Evolutionary conservation across 2,888 invertebrate species (phyloP).

Genomic region (Zhuqinia jingwanae): DNA sequence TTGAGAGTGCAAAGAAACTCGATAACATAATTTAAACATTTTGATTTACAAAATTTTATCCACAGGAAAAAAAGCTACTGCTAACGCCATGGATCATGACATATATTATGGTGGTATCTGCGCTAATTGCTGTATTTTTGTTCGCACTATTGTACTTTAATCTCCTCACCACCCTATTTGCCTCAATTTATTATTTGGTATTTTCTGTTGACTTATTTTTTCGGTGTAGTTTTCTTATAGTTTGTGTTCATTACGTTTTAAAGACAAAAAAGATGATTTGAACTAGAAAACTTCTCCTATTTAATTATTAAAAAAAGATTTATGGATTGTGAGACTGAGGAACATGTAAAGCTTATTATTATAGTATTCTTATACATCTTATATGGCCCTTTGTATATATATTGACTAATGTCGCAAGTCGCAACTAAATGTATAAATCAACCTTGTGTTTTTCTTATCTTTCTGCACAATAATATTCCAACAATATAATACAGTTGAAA

Average conservation of each 20-base stretch:
- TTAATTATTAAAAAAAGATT: too few species aligned
- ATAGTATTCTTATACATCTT: background rate
- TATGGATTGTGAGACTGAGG: conserved; percentile 21
- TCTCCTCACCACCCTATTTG: conserved; percentile 59
- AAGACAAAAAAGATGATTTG: conserved; percentile 41
- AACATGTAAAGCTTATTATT: background rate
- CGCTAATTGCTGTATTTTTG: conserved; percentile 41
- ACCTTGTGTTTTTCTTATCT: too few species aligned
- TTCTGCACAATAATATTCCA: too few species aligned
- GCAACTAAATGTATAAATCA: too few species aligned
- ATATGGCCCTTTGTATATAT: background rate
- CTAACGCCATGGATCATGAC: conserved; percentile 68
- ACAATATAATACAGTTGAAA: too few species aligned
- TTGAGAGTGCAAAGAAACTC: too few species aligned
- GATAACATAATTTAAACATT: too few species aligned
- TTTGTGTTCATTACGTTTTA: conserved; percentile 56
- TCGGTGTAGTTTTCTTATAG: conserved; percentile 60
- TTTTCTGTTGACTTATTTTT: conserved; percentile 64
- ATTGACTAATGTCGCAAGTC: background rate
- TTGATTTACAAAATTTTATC: too few species aligned
- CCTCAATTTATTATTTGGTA: conserved; percentile 60
- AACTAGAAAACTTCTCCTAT: background rate
- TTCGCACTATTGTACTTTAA: conserved; percentile 55
- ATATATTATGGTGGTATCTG: conserved; percentile 62
- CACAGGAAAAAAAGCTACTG: conserved; percentile 65